phyloP scores from a whole-genome alignment of 2,888 invertebrate genomes.

The Ornithoptera priamus region DNA sequence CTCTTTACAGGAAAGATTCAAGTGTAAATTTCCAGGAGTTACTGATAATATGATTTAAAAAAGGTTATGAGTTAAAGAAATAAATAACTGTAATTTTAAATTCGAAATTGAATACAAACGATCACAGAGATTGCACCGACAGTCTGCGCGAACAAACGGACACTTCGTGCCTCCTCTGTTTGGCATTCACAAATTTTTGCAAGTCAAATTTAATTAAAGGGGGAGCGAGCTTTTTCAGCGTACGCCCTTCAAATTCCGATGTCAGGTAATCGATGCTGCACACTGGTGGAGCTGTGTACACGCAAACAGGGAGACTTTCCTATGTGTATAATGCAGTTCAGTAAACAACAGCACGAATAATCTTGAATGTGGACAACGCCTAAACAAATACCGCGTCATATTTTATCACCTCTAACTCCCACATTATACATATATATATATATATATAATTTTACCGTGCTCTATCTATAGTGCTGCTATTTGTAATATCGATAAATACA shows the following conservation, averaged over 20 bases:
- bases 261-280: constrained; percentile 12
- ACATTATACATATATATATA: no score
- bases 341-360: not conserved
- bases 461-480: no score
- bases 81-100: not conserved
- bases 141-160: constrained; percentile 7
- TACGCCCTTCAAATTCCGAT: constrained; percentile 13
- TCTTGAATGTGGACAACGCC: not conserved
- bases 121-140: not conserved
- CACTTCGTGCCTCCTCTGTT: constrained; percentile 6
- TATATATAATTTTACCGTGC: no score
- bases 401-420: not conserved
- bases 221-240: constrained; percentile 10
- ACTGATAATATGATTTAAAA: not conserved
- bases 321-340: no score
- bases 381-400: not conserved
- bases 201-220: constrained; percentile 26
- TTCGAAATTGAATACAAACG: not conserved
- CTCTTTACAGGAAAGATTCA: no score
- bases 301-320: no score
- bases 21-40: no score
- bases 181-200: constrained; percentile 19
- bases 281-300: not conserved
- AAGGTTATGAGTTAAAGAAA: not conserved
- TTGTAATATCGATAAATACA: no score